phyloP scores from a whole-genome alignment of 2,113 vertebrate genomes.

The Phodopus roborovskii region DNA sequence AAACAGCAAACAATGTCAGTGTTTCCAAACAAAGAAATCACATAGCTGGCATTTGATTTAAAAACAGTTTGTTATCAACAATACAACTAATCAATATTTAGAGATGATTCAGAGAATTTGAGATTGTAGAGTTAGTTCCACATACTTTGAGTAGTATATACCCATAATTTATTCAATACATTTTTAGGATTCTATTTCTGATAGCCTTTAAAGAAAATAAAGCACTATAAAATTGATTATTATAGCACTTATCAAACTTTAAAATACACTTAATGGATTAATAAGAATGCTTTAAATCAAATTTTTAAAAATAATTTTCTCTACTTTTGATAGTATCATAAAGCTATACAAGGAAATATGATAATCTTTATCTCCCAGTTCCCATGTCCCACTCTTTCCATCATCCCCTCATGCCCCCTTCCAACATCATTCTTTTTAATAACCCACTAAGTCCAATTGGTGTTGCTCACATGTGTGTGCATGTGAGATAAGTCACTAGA shows the following conservation, averaged over 20 bases:
- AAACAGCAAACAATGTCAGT: conserved; percentile 35
- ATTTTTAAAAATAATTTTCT: neutral
- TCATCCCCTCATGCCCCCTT: too few relatives aligned
- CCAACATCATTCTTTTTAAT: neutral
- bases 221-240: conserved; percentile 36
- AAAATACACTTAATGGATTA: conserved; percentile 12
- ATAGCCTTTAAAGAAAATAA: neutral
- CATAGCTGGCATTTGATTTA: conserved; percentile 45
- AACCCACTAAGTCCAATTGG: neutral
- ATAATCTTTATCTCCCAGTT: neutral
- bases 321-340: neutral
- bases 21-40: conserved; percentile 58
- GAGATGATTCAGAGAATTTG: neutral
- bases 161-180: neutral
- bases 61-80: conserved; percentile 53
- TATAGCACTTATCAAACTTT: conserved; percentile 19
- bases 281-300: neutral
- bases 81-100: conserved; percentile 59
- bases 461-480: neutral
- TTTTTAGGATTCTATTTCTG: neutral
- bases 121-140: neutral
- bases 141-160: conserved; percentile 35
- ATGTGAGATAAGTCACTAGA: neutral
- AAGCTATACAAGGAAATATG: neutral
- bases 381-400: too few relatives aligned